Conservation (phyloP, 2,797 vertebrate species). For the Tachyglossus aculeatus region DNA sequence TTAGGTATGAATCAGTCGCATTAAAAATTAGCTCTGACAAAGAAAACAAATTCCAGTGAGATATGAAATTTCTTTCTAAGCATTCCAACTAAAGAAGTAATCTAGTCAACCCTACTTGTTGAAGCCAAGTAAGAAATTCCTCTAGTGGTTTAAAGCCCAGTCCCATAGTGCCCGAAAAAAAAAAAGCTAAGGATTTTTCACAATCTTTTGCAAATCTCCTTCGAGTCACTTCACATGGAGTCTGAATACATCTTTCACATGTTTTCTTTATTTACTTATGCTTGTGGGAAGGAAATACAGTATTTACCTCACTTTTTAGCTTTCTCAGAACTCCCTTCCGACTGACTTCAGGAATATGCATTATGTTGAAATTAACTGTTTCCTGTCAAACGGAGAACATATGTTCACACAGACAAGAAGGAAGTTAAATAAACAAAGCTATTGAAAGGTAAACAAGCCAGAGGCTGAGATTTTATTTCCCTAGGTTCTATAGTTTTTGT, state of each 20-base stretch:
- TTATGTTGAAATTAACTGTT: slow-evolving; percentile 48
- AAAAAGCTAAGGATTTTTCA: slow-evolving; percentile 37
- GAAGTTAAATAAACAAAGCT: slow-evolving; percentile 31
- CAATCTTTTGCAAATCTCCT: slow-evolving; percentile 47
- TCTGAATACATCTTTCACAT: slow-evolving; percentile 45
- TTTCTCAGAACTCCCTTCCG: slow-evolving; percentile 50
- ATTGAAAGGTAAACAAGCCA: slow-evolving; percentile 26
- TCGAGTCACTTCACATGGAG: slow-evolving; percentile 22
- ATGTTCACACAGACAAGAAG: slow-evolving; percentile 9
- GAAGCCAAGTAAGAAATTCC: slow-evolving; percentile 24
- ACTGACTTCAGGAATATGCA: not conserved
- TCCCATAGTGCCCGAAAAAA: slow-evolving; percentile 29
- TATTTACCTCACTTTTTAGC: slow-evolving; percentile 27
- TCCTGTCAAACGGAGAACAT: slow-evolving; percentile 37
- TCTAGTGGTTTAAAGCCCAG: slow-evolving; percentile 22
- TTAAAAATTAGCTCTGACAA: slow-evolving; percentile 51
- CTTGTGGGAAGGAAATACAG: slow-evolving; percentile 49
- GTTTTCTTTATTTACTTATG: slow-evolving; percentile 25
- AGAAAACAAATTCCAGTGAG: slow-evolving; percentile 35
- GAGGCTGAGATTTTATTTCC: slow-evolving; percentile 35
- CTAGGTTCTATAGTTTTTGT: not conserved
- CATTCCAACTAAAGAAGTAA: slow-evolving; percentile 23
- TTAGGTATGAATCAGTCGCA: slow-evolving; percentile 65
- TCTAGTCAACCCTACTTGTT: slow-evolving; percentile 43
- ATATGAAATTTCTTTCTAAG: slow-evolving; percentile 43